A percentile compares a stretch with the other conserved stretches of the same genome.
Conservation (phyloP, 2,113 vertebrate genomes). For the Limanda limanda region DNA sequence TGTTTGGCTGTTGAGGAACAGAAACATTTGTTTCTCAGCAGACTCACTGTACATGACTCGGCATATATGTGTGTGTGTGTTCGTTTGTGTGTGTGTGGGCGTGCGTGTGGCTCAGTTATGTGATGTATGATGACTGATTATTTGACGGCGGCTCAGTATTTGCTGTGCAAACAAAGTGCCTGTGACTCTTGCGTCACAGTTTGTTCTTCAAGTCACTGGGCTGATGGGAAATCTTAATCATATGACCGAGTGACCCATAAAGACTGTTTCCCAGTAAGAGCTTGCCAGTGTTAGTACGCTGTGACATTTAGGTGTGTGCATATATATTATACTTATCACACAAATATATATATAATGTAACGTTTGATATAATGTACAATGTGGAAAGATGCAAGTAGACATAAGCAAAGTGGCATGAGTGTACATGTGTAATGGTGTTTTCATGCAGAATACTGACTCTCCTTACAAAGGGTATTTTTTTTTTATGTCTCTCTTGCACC, state of each 20-base stretch:
- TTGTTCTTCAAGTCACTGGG: constrained; percentile 21
- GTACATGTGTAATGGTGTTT: too few species aligned
- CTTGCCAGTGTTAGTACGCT: too few species aligned
- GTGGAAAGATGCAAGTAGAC: too few species aligned
- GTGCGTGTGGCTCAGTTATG: neutral
- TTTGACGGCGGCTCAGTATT: constrained; percentile 14
- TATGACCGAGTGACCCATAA: constrained; percentile 37
- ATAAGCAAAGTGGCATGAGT: too few species aligned
- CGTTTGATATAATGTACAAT: too few species aligned
- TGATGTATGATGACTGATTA: constrained; percentile 21
- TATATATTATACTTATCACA: too few species aligned
- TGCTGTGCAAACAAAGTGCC: constrained; percentile 34
- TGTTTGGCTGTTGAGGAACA: constrained; percentile 42
- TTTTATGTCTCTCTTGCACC: too few species aligned
- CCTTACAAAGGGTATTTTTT: too few species aligned
- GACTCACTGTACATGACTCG: constrained; percentile 9
- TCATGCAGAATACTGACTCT: too few species aligned
- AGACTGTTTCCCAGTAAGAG: neutral
- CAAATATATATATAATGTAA: too few species aligned
- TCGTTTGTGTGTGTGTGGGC: constrained; percentile 10
- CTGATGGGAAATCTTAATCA: constrained; percentile 27
- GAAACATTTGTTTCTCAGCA: constrained; percentile 19
- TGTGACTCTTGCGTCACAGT: constrained; percentile 11
- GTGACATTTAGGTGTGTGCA: too few species aligned
- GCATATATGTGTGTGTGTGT: neutral